Conservation (phyloP, 2,113 vertebrate species). For the Acrocephalus kingi region DNA sequence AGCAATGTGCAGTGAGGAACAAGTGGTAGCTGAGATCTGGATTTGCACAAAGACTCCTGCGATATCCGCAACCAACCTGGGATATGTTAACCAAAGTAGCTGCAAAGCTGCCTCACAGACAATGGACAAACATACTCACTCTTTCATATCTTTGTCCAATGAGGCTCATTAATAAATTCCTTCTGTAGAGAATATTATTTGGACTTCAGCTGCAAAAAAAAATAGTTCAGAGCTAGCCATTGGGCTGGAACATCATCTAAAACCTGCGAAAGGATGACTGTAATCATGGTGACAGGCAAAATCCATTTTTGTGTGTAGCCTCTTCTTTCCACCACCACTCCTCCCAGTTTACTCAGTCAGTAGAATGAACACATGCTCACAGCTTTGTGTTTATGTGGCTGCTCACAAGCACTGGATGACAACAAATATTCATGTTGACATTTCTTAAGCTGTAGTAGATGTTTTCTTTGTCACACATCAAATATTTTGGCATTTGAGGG, state of each 20-base stretch:
- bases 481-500: not conserved
- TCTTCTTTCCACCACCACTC: not conserved
- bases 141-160: not conserved
- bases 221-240: not conserved
- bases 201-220: not conserved
- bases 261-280: not conserved
- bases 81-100: not conserved
- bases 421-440: not conserved
- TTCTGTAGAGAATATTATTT: not conserved
- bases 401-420: not conserved
- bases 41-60: not conserved
- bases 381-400: not conserved
- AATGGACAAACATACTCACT: not conserved
- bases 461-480: not conserved
- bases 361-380: not conserved
- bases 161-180: not conserved
- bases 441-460: not conserved
- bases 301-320: not conserved
- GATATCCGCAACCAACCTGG: not conserved
- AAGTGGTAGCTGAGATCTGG: not conserved
- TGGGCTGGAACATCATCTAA: not conserved
- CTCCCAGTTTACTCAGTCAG: accelerated
- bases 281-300: not conserved
- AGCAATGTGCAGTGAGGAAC: not conserved
- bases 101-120: not conserved